Base-by-base conservation (phyloP, 2,797 vertebrate genomes). In the Allobates femoralis region DNA sequence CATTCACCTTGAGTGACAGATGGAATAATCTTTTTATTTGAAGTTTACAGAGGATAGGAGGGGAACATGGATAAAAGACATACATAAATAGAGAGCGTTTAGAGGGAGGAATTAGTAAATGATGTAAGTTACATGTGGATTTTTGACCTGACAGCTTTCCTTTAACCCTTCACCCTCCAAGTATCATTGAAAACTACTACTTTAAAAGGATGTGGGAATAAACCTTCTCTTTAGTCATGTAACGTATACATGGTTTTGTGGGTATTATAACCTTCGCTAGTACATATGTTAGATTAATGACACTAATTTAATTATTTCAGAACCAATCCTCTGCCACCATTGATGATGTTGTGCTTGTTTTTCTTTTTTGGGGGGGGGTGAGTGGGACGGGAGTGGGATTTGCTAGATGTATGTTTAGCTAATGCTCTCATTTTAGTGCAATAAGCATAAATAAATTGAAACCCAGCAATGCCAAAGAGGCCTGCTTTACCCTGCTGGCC, bases 341-440 rank as follows among this genome's bases (percentile, higher is more conserved):
- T 78, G 37, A n/a, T 23, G 30, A 2, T 67, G 5, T 79, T 34
- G 84, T 92, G 91, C 91, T 93, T 94, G 92, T 89, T 92, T 94
- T 94, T 92, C 89, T 92, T 91, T 94, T 94, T 92, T 89, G 92
- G 91, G 93, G n/a, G n/a, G n/a, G n/a, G n/a, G n/a, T n/a, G n/a
- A n/a, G n/a, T n/a, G n/a, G n/a, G n/a, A n/a, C n/a, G n/a, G n/a
- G n/a, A n/a, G n/a, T n/a, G n/a, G 91, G 95, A 94, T 93, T 92
- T 92, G 93, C 93, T 15, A 93, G 93, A 93, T 94, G 90, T 91
- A 93, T 50, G 79, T 67, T 81, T 81, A 58, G 19, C 92, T 91
- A n/a, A 95, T 95, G 92, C 92, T 96, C 92, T 96, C 93, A 94
- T 96, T 88, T 94, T 95, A 95, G 97, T 98, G 97, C 97, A 99